Evolutionary conservation across 2,113 vertebrate genomes (phyloP).

Genomic region (Chunga burmeisteri): DNA sequence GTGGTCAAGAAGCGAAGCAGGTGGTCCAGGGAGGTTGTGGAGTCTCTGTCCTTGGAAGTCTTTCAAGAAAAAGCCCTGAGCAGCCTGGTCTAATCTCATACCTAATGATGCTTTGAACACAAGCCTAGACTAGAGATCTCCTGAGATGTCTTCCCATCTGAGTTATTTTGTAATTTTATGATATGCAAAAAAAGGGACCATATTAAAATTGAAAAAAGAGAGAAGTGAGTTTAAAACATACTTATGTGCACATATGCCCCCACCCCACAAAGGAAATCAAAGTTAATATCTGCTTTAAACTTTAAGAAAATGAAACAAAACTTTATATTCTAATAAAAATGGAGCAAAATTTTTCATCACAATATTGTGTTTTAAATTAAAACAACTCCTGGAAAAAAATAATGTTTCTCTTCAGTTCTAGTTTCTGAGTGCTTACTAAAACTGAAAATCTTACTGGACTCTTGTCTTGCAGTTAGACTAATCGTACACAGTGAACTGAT

Average conservation of each 20-base stretch:
- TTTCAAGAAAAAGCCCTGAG: neutral
- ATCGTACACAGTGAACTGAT: neutral
- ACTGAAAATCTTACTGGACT: neutral
- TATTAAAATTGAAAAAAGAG: neutral
- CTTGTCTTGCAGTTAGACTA: neutral
- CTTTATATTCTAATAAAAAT: neutral
- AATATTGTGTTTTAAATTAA: neutral
- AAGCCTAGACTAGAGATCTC: neutral
- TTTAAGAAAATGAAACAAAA: neutral
- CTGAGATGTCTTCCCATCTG: neutral
- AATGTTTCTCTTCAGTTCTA: neutral
- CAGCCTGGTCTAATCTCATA: neutral
- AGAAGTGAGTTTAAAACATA: neutral
- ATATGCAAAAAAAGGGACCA: accelerated
- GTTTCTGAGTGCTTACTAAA: neutral
- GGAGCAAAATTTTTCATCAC: neutral
- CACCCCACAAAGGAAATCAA: neutral
- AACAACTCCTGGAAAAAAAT: neutral
- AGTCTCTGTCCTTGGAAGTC: neutral
- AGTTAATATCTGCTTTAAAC: neutral
- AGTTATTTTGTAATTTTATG: neutral
- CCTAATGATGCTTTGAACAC: neutral
- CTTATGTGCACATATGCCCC: neutral
- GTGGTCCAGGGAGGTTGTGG: neutral
- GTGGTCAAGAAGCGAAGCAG: neutral